Evolutionary conservation across 2,113 vertebrate genomes (phyloP).

Genomic region (Mastomys coucha): DNA sequence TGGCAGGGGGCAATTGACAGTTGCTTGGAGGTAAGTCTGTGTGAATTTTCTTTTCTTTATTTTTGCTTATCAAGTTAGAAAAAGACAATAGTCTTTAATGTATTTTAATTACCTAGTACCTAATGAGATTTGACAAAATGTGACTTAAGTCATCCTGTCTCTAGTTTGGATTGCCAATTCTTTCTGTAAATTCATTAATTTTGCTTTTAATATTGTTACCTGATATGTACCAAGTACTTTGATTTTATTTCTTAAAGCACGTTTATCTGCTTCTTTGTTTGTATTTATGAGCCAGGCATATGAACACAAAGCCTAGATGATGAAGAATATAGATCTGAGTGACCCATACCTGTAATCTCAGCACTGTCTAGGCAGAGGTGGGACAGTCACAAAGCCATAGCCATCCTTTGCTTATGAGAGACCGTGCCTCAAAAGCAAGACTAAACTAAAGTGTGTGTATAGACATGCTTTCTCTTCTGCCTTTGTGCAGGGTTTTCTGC

Average conservation of each 20-base stretch:
- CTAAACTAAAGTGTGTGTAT: neutral
- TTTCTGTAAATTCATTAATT: neutral
- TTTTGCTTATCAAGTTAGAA: neutral
- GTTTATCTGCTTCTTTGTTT: neutral
- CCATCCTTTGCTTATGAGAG: neutral
- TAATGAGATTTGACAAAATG: neutral
- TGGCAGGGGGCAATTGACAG: slow-evolving; percentile 95
- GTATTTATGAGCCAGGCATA: neutral
- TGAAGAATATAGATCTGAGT: neutral
- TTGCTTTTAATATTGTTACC: neutral
- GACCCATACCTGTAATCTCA: neutral
- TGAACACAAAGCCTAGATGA: neutral
- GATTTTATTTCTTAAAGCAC: neutral
- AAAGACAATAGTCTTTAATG: neutral
- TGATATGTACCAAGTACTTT: neutral
- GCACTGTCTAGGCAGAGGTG: neutral
- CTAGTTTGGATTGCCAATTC: neutral
- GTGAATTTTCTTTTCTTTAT: neutral
- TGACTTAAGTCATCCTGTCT: neutral
- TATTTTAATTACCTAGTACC: neutral
- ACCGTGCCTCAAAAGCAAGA: neutral
- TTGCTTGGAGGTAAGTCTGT: slow-evolving; percentile 92
- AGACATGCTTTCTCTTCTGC: neutral
- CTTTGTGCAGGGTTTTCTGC: neutral
- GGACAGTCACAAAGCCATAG: neutral